These are phyloP conservation scores for Gasterosteus nipponicus DNA, from an alignment of 2,113 vertebrate genomes.

Conservation along the genomic window DNA sequence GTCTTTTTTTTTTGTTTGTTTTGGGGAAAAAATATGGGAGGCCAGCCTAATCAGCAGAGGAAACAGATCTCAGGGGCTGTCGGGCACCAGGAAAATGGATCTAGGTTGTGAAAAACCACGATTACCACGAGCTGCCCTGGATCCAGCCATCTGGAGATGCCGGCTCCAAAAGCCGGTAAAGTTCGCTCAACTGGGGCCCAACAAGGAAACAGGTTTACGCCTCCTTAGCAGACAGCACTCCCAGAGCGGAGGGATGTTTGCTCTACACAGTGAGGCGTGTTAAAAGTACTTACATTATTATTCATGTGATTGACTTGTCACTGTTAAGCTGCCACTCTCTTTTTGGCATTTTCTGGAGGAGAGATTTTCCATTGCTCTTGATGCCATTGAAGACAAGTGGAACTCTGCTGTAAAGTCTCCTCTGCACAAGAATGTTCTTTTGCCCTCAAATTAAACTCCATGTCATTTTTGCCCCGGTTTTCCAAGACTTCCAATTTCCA, in stretches of 20 bases:
- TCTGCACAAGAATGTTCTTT: neutral
- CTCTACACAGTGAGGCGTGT: neutral
- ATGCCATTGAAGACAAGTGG: neutral
- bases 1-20: slow-evolving; percentile 67
- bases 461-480: slow-evolving; percentile 29
- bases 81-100: slow-evolving; percentile 83
- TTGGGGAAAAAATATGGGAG: slow-evolving; percentile 75
- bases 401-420: neutral
- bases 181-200: slow-evolving; percentile 74
- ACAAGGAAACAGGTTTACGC: slow-evolving; percentile 81
- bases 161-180: slow-evolving; percentile 81
- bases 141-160: slow-evolving; percentile 83
- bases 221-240: slow-evolving; percentile 68
- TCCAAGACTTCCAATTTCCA: slow-evolving; percentile 36
- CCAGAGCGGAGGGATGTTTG: slow-evolving; percentile 57
- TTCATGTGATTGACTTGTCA: neutral
- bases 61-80: slow-evolving; percentile 81
- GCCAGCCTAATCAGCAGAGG: slow-evolving; percentile 81
- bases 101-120: slow-evolving; percentile 83
- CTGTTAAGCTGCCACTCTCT: neutral
- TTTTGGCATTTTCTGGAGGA: neutral
- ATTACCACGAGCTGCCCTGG: slow-evolving; percentile 83
- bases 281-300: neutral
- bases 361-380: neutral
- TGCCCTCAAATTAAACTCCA: slow-evolving; percentile 24